Evolutionary conservation across 2,113 vertebrate species (phyloP).

Genomic region (Azemiops feae): DNA sequence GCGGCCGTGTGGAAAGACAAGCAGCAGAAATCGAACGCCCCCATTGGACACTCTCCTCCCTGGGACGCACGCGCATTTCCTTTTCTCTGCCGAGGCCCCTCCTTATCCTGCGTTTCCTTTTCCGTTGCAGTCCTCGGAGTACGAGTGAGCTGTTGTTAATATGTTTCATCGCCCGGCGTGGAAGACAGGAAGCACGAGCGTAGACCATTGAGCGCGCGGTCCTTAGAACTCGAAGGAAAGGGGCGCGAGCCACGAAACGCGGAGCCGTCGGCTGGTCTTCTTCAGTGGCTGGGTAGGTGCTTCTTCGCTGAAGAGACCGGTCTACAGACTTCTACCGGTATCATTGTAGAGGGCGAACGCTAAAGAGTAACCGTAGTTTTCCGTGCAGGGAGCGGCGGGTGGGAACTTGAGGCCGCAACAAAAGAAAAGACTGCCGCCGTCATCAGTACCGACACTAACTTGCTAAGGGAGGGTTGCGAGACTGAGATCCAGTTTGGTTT

Average conservation of each 20-base stretch:
- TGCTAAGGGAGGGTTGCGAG: conserved; percentile 13
- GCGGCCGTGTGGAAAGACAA: neutral
- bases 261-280: neutral
- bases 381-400: conserved; percentile 44
- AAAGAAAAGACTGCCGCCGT: neutral
- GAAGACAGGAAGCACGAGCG: conserved; percentile 2
- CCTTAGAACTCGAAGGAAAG: neutral
- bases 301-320: neutral
- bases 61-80: conserved; percentile 46
- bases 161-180: conserved; percentile 21
- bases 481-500: conserved; percentile 20
- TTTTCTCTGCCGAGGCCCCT: conserved; percentile 10
- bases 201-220: conserved; percentile 3
- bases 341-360: conserved; percentile 19
- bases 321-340: neutral
- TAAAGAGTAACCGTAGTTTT: conserved; percentile 33
- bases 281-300: neutral
- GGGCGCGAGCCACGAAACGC: neutral
- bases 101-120: conserved; percentile 15
- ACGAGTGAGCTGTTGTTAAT: conserved; percentile 40
- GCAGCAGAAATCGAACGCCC: neutral
- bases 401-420: conserved; percentile 17
- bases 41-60: neutral
- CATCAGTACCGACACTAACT: conserved; percentile 34
- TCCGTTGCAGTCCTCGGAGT: neutral